Conservation (phyloP, 2,888 invertebrate genomes). For the Drosophila glabriapex region DNA sequence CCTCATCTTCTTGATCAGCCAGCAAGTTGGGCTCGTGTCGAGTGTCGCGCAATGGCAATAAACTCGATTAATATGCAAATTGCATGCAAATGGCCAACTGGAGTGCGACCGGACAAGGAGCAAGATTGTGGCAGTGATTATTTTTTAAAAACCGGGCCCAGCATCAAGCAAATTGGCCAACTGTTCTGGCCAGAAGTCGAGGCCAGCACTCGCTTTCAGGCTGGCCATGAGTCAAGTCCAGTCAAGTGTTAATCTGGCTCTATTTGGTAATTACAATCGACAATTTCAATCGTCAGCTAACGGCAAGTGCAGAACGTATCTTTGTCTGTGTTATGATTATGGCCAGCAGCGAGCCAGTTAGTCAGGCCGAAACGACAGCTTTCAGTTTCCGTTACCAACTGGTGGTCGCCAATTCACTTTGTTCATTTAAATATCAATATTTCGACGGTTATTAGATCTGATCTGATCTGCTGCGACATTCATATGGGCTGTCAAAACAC, state of each 20-base stretch:
- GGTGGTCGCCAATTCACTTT: not conserved
- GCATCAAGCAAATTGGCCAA: constrained; percentile 15
- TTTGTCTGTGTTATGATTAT: constrained; percentile 5
- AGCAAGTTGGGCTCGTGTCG: constrained; percentile 32
- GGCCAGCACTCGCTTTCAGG: constrained; percentile 9
- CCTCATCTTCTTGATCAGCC: constrained; percentile 8
- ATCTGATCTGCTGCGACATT: not conserved
- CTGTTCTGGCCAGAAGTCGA: constrained; percentile 29
- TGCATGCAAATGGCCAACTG: constrained; percentile 44
- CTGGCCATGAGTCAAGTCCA: constrained; percentile 37
- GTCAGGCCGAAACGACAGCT: constrained; percentile 2
- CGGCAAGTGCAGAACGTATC: constrained; percentile 26
- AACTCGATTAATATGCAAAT: constrained; percentile 77
- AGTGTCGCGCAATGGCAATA: constrained; percentile 42
- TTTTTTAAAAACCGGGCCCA: not conserved
- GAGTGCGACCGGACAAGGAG: not conserved
- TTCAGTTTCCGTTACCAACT: constrained; percentile 19
- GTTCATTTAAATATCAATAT: not conserved
- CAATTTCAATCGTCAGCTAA: constrained; percentile 23
- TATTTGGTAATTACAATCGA: constrained; percentile 12
- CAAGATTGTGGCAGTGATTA: not conserved
- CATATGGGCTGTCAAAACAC: not conserved
- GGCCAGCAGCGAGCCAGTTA: constrained; percentile 3
- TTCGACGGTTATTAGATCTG: not conserved
- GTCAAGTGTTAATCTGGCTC: constrained; percentile 36